phyloP scores from a whole-genome alignment of 37 sponge, comb jelly and placozoan genomes.

The Cliona cf. orientalis region DNA sequence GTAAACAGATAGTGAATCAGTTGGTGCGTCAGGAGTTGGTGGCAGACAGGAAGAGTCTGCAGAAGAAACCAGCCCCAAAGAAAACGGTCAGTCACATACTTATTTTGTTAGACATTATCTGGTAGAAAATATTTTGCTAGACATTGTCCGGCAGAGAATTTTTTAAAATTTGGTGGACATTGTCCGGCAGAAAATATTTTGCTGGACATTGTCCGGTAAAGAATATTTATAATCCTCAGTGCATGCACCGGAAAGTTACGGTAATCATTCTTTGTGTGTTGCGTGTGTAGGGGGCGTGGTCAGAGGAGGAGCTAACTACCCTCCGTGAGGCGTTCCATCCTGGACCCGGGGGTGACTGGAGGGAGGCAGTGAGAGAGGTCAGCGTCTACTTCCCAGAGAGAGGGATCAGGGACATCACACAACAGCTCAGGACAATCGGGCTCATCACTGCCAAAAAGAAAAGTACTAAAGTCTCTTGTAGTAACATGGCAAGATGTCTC shows the following conservation, averaged over 20 bases:
- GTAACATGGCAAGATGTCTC: background rate
- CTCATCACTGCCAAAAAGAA: conserved; percentile 6
- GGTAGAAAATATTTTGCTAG: no score
- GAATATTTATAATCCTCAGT: no score
- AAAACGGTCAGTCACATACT: no score
- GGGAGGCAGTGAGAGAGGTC: conserved; percentile 19
- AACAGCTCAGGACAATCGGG: conserved; percentile 25
- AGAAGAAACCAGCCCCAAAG: conserved; percentile 51
- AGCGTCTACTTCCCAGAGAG: conserved; percentile 42
- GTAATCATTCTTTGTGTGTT: background rate
- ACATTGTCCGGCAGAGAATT: no score
- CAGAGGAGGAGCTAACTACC: conserved; percentile 50
- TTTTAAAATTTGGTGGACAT: no score
- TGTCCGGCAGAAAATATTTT: no score
- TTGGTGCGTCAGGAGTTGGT: conserved; percentile 69
- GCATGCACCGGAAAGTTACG: background rate
- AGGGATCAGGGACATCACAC: conserved; percentile 21
- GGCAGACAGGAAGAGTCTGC: conserved; percentile 48
- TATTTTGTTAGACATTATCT: background rate
- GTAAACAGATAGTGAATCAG: conserved; percentile 64
- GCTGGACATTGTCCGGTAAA: no score
- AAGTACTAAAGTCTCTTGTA: background rate
- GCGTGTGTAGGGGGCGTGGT: conserved; percentile 47
- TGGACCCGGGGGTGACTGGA: conserved; percentile 14
- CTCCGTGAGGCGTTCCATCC: conserved; percentile 30